A percentile compares a stretch with the other conserved stretches of the same genome.
Evolutionary conservation across 2,113 vertebrate genomes (phyloP).

Genomic region (Mormyrus lacerda): DNA sequence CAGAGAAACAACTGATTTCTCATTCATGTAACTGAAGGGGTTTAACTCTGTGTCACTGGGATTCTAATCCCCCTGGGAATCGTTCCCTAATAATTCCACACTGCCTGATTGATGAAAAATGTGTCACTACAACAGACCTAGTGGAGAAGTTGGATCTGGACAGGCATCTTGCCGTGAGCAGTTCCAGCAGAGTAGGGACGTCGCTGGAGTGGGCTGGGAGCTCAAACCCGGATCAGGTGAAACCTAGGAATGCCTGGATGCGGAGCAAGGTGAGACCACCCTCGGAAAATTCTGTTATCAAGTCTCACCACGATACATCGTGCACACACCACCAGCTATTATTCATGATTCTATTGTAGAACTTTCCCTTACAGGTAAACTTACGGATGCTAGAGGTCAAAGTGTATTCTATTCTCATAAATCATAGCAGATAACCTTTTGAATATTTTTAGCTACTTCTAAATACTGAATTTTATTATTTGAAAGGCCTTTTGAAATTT

Average conservation of each 20-base stretch:
- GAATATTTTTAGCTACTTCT: neutral
- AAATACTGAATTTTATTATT: neutral
- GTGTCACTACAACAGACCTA: neutral
- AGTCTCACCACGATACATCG: neutral
- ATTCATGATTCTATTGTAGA: neutral
- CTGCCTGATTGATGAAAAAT: neutral
- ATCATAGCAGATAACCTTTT: neutral
- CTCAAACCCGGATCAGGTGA: neutral
- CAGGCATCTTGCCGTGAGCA: neutral
- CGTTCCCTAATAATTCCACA: neutral
- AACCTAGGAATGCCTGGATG: neutral
- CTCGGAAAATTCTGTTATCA: neutral
- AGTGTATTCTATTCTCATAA: neutral
- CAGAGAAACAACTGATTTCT: neutral
- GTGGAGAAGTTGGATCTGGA: neutral
- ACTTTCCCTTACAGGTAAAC: neutral
- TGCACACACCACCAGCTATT: neutral
- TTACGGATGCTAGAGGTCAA: neutral
- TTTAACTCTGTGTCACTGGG: neutral
- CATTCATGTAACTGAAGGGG: neutral
- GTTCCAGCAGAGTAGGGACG: neutral
- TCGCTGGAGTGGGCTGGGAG: slow-evolving; percentile 18
- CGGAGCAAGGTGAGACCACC: slow-evolving; percentile 20
- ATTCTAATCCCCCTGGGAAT: neutral
- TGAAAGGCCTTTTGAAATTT: neutral